These are phyloP conservation scores for Peromyscus nudipes DNA, from an alignment of 2,797 vertebrate species.

Conservation along the genomic window DNA sequence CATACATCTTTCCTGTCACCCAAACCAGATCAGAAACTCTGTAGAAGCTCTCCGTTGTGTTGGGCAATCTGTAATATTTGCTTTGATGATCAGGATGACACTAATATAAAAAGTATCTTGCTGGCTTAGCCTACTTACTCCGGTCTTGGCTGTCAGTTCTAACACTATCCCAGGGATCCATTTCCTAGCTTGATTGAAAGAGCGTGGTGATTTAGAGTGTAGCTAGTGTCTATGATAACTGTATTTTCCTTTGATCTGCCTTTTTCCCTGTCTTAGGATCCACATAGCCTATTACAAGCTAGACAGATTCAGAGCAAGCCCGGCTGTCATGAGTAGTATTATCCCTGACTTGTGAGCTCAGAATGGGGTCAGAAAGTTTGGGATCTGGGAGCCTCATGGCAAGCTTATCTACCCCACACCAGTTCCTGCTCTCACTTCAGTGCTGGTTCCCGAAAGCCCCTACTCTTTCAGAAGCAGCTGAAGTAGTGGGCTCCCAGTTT, in stretches of 20 bases:
- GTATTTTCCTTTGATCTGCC: conserved; percentile 42
- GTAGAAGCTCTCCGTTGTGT: neutral
- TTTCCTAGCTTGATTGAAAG: conserved; percentile 29
- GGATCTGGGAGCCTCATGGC: neutral
- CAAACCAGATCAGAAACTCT: neutral
- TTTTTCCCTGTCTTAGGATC: neutral
- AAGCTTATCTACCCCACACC: neutral
- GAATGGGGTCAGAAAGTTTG: neutral
- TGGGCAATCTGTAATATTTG: neutral
- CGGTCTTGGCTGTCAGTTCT: conserved; percentile 4
- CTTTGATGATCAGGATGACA: conserved; percentile 53
- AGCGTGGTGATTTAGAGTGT: neutral
- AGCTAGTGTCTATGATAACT: neutral
- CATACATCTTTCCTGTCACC: neutral
- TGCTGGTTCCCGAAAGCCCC: neutral
- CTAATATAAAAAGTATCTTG: conserved; percentile 39
- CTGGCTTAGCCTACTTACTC: conserved; percentile 32
- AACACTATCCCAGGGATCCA: conserved; percentile 32
- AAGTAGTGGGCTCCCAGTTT: neutral
- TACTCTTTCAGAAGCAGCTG: neutral
- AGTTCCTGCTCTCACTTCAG: neutral
- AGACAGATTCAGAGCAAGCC: conserved; percentile 19
- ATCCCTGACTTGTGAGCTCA: neutral
- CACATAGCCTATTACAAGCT: neutral
- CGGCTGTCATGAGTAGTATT: neutral